Conservation (phyloP, 2,888 invertebrate species). For the Eledona agricola region DNA sequence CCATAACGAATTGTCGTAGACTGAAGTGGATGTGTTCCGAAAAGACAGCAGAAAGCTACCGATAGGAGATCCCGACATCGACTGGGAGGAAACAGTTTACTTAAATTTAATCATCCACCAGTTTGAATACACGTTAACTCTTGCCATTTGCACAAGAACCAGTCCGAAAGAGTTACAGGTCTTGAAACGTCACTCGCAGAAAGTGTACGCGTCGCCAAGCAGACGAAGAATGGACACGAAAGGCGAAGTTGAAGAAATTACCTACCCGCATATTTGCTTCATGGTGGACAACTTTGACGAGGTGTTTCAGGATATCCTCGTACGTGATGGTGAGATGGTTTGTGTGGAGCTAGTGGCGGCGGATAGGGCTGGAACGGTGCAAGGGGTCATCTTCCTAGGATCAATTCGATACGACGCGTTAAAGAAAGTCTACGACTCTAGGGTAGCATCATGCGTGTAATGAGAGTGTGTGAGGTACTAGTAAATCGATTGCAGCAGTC, state of each 20-base stretch:
- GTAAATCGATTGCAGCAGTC: slow-evolving; percentile 73
- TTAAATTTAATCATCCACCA: slow-evolving; percentile 97
- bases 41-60: slow-evolving; percentile 97
- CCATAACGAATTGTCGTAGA: slow-evolving; percentile 67
- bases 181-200: slow-evolving; percentile 87
- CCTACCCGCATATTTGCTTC: slow-evolving; percentile 99
- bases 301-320: slow-evolving; percentile 97
- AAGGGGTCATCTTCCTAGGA: slow-evolving; percentile 96
- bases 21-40: slow-evolving; percentile 96
- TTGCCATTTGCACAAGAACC: slow-evolving; percentile 97
- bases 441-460: too few relatives aligned
- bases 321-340: slow-evolving; percentile 98
- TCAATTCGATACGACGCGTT: slow-evolving; percentile 97
- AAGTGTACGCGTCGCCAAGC: slow-evolving; percentile 96
- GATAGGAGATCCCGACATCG: slow-evolving; percentile 93
- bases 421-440: slow-evolving; percentile 94
- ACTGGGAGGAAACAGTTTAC: slow-evolving; percentile 99
- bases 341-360: slow-evolving; percentile 97
- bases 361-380: slow-evolving; percentile 84
- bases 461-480: too few relatives aligned
- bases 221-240: slow-evolving; percentile 97
- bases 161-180: slow-evolving; percentile 98
- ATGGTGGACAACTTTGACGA: slow-evolving; percentile 99
- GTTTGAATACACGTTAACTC: slow-evolving; percentile 96
- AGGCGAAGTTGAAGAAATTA: slow-evolving; percentile 97